These are phyloP conservation scores for Formica exsecta DNA, from an alignment of 1,140 invertebrate genomes.

Conservation along the genomic window DNA sequence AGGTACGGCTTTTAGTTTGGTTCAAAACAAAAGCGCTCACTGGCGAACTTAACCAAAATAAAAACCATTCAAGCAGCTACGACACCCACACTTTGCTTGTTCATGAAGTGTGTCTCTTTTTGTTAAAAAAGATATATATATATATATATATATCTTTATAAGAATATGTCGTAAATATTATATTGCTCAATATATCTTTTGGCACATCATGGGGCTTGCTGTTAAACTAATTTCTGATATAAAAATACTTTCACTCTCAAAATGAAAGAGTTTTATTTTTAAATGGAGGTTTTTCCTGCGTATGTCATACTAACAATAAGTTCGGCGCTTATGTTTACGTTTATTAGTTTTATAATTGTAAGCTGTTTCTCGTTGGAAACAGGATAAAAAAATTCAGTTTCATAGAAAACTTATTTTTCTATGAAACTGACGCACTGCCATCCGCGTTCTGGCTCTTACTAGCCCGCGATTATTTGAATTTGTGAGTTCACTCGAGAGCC, in stretches of 20 bases:
- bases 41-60: slow-evolving; percentile 85
- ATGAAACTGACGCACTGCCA: too few relatives aligned
- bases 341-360: background rate
- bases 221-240: background rate
- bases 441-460: too few relatives aligned
- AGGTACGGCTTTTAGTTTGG: slow-evolving; percentile 80
- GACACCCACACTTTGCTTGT: slow-evolving; percentile 77
- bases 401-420: too few relatives aligned
- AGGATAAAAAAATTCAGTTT: too few relatives aligned
- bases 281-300: too few relatives aligned
- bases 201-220: background rate
- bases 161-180: background rate
- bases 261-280: background rate
- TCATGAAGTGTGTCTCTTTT: slow-evolving; percentile 44
- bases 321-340: background rate
- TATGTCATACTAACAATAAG: background rate
- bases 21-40: slow-evolving; percentile 80
- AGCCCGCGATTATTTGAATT: too few relatives aligned
- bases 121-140: slow-evolving; percentile 4
- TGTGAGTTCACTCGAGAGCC: too few relatives aligned
- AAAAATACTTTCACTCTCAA: background rate
- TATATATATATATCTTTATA: background rate
- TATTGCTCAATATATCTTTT: slow-evolving; percentile 7
- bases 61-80: slow-evolving; percentile 78
- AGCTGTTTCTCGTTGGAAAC: background rate